A percentile compares a stretch with the other conserved stretches of the same genome.
These are phyloP conservation scores for Acropternis orthonyx DNA, from an alignment of 2,797 vertebrate genomes.

Conservation along the genomic window DNA sequence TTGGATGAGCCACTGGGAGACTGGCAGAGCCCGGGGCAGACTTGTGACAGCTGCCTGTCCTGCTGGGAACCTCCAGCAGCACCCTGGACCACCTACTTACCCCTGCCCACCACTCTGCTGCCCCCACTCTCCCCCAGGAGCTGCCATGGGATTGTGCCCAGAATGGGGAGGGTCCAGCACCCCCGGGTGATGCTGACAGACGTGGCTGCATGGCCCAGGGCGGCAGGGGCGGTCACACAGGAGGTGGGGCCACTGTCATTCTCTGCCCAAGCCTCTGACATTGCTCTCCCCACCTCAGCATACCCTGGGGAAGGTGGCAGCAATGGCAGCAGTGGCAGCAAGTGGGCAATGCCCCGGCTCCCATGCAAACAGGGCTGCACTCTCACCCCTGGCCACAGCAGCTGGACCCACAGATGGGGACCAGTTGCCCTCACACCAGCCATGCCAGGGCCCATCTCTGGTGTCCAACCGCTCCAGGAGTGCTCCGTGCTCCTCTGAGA, in stretches of 20 bases:
- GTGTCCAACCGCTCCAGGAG: rapidly evolving
- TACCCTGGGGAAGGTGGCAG: rapidly evolving
- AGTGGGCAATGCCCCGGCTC: rapidly evolving
- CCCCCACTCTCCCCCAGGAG: no score
- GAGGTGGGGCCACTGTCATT: background rate
- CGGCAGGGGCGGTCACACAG: rapidly evolving
- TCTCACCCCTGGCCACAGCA: rapidly evolving
- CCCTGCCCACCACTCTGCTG: rapidly evolving
- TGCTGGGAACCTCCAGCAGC: background rate
- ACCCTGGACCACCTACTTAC: no score
- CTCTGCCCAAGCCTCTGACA: background rate
- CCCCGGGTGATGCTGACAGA: rapidly evolving
- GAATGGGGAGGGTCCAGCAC: rapidly evolving
- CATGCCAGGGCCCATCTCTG: background rate
- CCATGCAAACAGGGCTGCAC: background rate
- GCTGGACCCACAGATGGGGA: background rate
- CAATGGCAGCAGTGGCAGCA: background rate
- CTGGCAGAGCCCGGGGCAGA: background rate
- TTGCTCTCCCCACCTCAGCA: rapidly evolving
- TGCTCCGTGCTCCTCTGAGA: background rate
- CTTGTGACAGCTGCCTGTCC: rapidly evolving
- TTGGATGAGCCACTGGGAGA: background rate
- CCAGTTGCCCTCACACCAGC: rapidly evolving
- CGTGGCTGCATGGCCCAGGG: rapidly evolving
- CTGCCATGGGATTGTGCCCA: rapidly evolving